Percentiles rank a stretch among this genome's conserved stretches.
phyloP scores from a whole-genome alignment of 1,140 invertebrate genomes.

The Mycetomoellerius zeteki region DNA sequence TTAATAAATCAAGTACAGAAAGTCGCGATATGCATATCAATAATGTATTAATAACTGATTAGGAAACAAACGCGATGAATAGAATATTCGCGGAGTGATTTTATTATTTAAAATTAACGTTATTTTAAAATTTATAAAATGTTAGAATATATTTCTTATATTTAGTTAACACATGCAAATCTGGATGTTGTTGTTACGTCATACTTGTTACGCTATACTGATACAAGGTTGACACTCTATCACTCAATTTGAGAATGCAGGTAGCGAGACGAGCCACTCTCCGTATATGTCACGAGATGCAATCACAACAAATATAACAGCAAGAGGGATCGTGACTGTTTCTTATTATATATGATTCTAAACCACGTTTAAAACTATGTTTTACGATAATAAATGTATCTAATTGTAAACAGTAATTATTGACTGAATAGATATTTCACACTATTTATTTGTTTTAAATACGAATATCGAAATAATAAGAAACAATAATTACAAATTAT shows the following conservation, averaged over 20 bases:
- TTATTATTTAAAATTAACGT: background rate
- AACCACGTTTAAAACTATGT: background rate
- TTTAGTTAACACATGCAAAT: background rate
- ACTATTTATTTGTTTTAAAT: background rate
- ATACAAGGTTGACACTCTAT: background rate
- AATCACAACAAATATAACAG: background rate
- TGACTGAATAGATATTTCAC: background rate
- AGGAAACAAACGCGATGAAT: background rate
- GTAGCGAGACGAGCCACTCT: background rate
- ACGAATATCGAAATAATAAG: background rate
- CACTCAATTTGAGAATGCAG: background rate
- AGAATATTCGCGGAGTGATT: background rate
- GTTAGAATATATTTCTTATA: background rate
- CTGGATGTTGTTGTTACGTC: background rate
- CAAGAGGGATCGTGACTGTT: background rate
- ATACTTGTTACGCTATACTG: background rate
- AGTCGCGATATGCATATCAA: background rate
- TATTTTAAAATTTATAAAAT: background rate
- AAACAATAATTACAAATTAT: background rate
- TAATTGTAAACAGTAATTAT: background rate
- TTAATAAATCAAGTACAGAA: background rate
- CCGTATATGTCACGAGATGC: background rate
- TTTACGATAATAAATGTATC: background rate
- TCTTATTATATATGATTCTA: background rate
- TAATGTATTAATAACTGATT: background rate